A percentile compares a stretch with the other conserved stretches of the same genome.
These are phyloP conservation scores for Anoplolepis gracilipes DNA, from an alignment of 1,140 invertebrate genomes.

Conservation along the genomic window DNA sequence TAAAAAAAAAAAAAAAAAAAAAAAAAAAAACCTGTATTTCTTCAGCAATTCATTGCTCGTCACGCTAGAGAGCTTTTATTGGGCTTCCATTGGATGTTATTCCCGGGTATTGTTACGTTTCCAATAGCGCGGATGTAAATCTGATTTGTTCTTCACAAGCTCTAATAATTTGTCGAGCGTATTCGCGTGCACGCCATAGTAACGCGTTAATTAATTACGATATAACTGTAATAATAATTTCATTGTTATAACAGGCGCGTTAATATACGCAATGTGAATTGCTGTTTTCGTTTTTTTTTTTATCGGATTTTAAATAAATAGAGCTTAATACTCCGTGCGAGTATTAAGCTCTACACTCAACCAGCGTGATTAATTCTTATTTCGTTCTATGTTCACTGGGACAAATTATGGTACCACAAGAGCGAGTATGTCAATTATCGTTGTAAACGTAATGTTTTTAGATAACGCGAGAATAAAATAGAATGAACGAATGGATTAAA, in stretches of 20 bases:
- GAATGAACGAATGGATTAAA: neutral
- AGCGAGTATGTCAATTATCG: constrained; percentile 22
- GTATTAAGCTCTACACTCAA: too few relatives aligned
- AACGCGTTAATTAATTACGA: constrained; percentile 33
- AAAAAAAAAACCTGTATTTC: neutral
- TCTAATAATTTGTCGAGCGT: constrained; percentile 27
- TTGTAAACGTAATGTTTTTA: neutral
- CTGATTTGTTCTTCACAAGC: constrained; percentile 42
- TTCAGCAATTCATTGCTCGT: constrained; percentile 46
- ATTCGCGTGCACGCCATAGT: constrained; percentile 5
- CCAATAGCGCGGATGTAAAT: constrained; percentile 38
- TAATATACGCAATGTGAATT: neutral
- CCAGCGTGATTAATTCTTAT: constrained; percentile 49
- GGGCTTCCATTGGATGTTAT: constrained; percentile 30
- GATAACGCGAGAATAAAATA: neutral
- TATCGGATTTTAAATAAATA: constrained; percentile 12
- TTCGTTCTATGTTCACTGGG: neutral
- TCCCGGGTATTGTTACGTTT: constrained; percentile 32
- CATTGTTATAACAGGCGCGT: neutral
- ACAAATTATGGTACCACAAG: neutral
- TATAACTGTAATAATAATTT: constrained; percentile 26
- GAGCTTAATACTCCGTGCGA: neutral
- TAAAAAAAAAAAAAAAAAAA: too few relatives aligned
- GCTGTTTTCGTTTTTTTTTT: neutral
- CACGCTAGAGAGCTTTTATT: constrained; percentile 41